A percentile compares a stretch with the other conserved stretches of the same genome.
These are phyloP conservation scores for Chymomyza fuscimana DNA, from an alignment of 2,888 invertebrate species.

Conservation along the genomic window DNA sequence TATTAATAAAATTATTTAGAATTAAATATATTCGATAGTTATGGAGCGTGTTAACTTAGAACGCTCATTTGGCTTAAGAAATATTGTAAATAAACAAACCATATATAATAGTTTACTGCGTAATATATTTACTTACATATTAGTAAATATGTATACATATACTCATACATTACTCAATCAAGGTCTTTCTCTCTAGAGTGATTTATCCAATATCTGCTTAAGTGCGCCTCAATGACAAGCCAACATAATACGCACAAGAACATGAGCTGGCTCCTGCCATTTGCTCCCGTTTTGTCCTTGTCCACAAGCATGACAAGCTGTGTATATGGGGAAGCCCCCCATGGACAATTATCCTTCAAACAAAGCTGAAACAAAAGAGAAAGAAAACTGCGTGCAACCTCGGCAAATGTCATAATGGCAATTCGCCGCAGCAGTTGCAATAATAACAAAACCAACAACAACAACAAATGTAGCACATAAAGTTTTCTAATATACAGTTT, in stretches of 20 bases:
- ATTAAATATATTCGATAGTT: too few relatives aligned
- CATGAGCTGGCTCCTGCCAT: neutral
- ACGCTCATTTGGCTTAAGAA: neutral
- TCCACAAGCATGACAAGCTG: conserved; percentile 18
- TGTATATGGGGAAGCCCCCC: conserved; percentile 48
- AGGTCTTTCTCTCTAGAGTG: neutral
- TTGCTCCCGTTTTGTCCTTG: conserved; percentile 41
- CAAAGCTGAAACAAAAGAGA: neutral
- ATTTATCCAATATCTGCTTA: neutral
- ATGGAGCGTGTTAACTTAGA: too few relatives aligned
- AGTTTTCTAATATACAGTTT: conserved; percentile 27
- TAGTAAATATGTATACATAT: too few relatives aligned
- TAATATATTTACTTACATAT: neutral
- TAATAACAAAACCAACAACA: conserved; percentile 12
- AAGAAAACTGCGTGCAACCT: conserved; percentile 34
- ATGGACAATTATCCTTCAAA: conserved; percentile 60
- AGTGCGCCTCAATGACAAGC: conserved; percentile 19
- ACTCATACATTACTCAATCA: conserved; percentile 19
- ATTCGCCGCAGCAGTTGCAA: conserved; percentile 24
- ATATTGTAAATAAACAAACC: neutral
- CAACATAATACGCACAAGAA: neutral
- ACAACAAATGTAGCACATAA: conserved; percentile 25
- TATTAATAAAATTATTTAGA: neutral
- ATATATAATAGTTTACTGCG: neutral
- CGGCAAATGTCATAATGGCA: conserved; percentile 57